phyloP scores from a whole-genome alignment of 2,797 vertebrate species.

The Acomys russatus region DNA sequence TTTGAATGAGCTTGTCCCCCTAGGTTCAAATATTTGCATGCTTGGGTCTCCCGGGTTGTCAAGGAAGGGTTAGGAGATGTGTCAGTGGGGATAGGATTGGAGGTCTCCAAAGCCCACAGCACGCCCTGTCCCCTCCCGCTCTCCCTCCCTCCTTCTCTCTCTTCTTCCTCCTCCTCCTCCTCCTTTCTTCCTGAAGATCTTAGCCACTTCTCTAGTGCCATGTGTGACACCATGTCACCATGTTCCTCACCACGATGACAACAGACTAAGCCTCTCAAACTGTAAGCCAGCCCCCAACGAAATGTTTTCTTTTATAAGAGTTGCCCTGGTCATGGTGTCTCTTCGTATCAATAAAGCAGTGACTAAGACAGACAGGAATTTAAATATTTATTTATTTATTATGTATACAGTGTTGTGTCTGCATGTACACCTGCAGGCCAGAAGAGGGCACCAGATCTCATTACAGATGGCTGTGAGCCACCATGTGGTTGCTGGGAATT shows the following conservation, averaged over 20 bases:
- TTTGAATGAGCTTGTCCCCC: not conserved
- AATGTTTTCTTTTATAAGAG: not conserved
- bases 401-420: too few species aligned
- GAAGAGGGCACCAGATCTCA: too few species aligned
- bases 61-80: not conserved
- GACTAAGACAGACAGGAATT: not conserved
- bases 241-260: not conserved
- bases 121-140: not conserved
- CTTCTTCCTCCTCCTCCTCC: not conserved
- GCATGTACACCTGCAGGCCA: too few species aligned
- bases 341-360: not conserved
- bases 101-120: not conserved
- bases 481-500: too few species aligned
- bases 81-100: not conserved
- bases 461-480: too few species aligned
- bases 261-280: not conserved
- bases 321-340: not conserved
- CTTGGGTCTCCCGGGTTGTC: not conserved
- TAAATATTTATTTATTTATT: too few species aligned
- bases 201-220: not conserved
- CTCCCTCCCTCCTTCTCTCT: not conserved
- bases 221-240: rapidly evolving
- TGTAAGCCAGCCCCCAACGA: not conserved
- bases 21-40: not conserved
- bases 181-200: not conserved